phyloP scores from a whole-genome alignment of 1,140 invertebrate genomes.

The Colletes latitarsis region DNA sequence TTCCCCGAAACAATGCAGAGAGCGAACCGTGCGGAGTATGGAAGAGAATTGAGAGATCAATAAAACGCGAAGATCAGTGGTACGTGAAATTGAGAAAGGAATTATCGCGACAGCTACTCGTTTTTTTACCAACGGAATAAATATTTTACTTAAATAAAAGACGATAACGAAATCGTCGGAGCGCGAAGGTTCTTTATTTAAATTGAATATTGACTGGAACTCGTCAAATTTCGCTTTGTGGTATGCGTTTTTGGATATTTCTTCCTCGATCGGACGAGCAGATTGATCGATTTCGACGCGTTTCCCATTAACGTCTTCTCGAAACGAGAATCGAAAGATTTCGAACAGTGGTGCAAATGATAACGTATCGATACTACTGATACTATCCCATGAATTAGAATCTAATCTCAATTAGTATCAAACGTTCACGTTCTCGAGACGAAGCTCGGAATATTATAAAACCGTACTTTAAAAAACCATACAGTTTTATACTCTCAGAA shows the following conservation, averaged over 20 bases:
- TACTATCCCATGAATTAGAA: too few relatives aligned
- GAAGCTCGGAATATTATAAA: too few relatives aligned
- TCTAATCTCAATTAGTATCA: too few relatives aligned
- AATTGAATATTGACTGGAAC: neutral
- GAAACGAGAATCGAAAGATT: neutral
- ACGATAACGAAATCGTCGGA: neutral
- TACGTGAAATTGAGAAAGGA: slow-evolving; percentile 5
- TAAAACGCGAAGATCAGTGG: neutral
- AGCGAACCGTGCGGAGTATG: too few relatives aligned
- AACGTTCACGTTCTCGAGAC: too few relatives aligned
- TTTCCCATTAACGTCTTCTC: neutral
- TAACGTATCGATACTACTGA: too few relatives aligned
- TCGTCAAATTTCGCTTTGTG: neutral
- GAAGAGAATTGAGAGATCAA: neutral
- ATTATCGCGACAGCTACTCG: neutral
- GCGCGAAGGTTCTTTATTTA: neutral
- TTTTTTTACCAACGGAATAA: neutral
- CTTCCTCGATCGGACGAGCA: neutral
- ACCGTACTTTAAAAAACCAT: too few relatives aligned
- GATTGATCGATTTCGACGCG: too few relatives aligned
- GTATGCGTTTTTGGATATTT: neutral
- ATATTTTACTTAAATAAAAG: neutral
- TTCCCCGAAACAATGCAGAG: too few relatives aligned
- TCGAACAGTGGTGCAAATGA: neutral
- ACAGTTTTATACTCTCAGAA: too few relatives aligned